Conservation (phyloP, 2,113 vertebrate genomes). For the Periophthalmodon schlosseri region DNA sequence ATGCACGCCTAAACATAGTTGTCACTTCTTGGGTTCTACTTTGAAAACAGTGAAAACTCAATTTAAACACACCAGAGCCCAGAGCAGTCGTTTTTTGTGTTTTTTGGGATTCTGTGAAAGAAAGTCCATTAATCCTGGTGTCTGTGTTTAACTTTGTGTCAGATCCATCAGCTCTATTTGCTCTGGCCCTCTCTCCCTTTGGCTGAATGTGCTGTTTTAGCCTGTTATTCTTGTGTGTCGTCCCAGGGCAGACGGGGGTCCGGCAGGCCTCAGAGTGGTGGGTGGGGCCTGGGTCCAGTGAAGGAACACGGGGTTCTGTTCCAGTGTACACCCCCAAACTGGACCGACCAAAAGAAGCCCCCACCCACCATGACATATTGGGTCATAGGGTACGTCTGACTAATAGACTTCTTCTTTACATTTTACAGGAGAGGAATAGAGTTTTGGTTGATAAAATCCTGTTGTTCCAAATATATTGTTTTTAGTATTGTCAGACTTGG, state of each 20-base stretch:
- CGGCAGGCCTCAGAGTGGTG: constrained; percentile 53
- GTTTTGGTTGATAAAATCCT: not conserved
- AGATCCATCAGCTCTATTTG: not conserved
- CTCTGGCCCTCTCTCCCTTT: not conserved
- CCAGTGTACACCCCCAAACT: constrained; percentile 90
- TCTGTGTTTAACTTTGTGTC: not conserved
- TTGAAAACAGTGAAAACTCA: not conserved
- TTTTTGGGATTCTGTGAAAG: not conserved
- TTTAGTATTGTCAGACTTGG: too few species aligned
- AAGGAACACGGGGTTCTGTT: constrained; percentile 94
- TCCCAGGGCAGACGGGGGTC: constrained; percentile 45
- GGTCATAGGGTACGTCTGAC: constrained; percentile 88
- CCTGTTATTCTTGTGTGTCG: not conserved
- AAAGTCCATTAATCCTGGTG: not conserved
- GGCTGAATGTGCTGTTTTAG: not conserved
- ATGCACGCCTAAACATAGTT: too few species aligned
- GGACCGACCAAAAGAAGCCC: constrained; percentile 89
- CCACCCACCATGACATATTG: constrained; percentile 94
- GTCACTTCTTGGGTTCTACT: not conserved
- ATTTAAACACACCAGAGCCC: not conserved
- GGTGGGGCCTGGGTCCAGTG: constrained; percentile 76
- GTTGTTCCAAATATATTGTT: not conserved
- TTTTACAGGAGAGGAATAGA: not conserved
- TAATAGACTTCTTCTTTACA: not conserved
- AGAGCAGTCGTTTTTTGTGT: not conserved